Percentiles rank a stretch among this genome's conserved stretches.
phyloP scores from a whole-genome alignment of 1,140 invertebrate genomes.

The Drosophila simulans region DNA sequence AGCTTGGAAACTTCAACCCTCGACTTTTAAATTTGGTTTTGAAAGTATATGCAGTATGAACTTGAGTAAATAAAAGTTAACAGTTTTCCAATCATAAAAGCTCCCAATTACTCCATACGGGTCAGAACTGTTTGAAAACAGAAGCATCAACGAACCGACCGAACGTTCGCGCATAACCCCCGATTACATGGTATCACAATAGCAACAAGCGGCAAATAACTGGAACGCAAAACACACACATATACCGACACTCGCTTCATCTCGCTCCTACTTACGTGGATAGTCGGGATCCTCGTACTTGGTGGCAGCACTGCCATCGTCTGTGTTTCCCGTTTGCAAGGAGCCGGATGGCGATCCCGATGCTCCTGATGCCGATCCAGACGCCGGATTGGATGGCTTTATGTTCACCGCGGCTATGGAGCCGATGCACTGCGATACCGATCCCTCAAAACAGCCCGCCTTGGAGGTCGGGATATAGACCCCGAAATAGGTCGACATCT shows the following conservation, averaged over 20 bases:
- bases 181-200: slow-evolving; percentile 13
- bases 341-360: neutral
- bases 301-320: neutral
- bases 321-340: neutral
- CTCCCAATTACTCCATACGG: too few relatives aligned
- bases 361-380: neutral
- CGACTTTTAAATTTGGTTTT: too few relatives aligned
- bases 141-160: neutral
- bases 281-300: slow-evolving; percentile 62
- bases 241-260: neutral
- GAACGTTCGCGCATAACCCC: neutral
- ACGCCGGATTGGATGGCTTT: slow-evolving; percentile 4
- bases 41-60: too few relatives aligned
- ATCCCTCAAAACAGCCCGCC: slow-evolving; percentile 56
- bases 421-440: slow-evolving; percentile 46
- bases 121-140: too few relatives aligned
- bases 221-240: slow-evolving; percentile 20
- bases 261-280: slow-evolving; percentile 56
- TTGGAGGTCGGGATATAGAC: slow-evolving; percentile 69
- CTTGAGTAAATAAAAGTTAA: too few relatives aligned
- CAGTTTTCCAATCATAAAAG: too few relatives aligned
- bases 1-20: neutral
- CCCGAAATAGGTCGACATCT: slow-evolving; percentile 67
- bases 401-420: slow-evolving; percentile 64
- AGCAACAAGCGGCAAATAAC: slow-evolving; percentile 32